Evolutionary conservation across 2,888 invertebrate genomes (phyloP).

Genomic region (Teinopalpus imperialis): DNA sequence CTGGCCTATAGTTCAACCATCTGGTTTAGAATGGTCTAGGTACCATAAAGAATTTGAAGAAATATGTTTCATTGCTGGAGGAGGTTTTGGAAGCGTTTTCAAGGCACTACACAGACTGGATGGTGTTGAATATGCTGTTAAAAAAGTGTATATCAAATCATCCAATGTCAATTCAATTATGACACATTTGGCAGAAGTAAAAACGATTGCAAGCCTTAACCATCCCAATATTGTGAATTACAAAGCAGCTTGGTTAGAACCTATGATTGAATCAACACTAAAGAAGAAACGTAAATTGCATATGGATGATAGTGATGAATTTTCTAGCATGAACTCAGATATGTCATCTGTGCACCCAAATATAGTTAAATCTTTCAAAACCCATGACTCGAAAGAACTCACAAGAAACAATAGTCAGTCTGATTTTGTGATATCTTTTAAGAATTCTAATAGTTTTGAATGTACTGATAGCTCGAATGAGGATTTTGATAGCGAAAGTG

Average conservation of each 20-base stretch:
- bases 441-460: slow-evolving; percentile 59
- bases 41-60: slow-evolving; percentile 88
- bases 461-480: slow-evolving; percentile 47
- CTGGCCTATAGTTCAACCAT: slow-evolving; percentile 76
- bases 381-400: slow-evolving; percentile 71
- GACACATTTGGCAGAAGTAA: slow-evolving; percentile 88
- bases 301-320: slow-evolving; percentile 66
- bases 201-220: slow-evolving; percentile 89
- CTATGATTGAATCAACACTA: slow-evolving; percentile 75
- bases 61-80: slow-evolving; percentile 85
- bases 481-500: slow-evolving; percentile 54
- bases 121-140: slow-evolving; percentile 89
- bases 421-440: slow-evolving; percentile 68
- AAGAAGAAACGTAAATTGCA: slow-evolving; percentile 56
- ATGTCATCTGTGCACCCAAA: slow-evolving; percentile 62
- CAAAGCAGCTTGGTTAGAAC: slow-evolving; percentile 92
- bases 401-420: slow-evolving; percentile 58
- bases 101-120: slow-evolving; percentile 89
- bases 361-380: slow-evolving; percentile 70
- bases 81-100: slow-evolving; percentile 90
- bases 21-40: slow-evolving; percentile 82
- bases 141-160: slow-evolving; percentile 86
- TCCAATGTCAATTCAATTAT: slow-evolving; percentile 84
- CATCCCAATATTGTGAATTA: slow-evolving; percentile 92
- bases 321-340: slow-evolving; percentile 50